A percentile compares a stretch with the other conserved stretches of the same genome.
Conservation (phyloP, 2,888 invertebrate species). For the Drosophila crucigera region DNA sequence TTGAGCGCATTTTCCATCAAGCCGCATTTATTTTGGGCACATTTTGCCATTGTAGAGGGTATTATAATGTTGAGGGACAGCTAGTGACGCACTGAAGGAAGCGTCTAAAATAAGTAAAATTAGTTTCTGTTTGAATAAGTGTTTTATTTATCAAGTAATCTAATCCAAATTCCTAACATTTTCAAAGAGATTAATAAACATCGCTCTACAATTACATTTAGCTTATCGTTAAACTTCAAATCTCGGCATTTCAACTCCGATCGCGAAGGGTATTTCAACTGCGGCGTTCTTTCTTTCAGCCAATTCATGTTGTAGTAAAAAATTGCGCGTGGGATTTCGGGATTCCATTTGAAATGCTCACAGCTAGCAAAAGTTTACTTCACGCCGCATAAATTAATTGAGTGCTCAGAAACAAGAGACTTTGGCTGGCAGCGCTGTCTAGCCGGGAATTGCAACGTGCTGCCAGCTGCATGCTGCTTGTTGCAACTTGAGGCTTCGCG, state of each 20-base stretch:
- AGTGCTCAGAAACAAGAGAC: slow-evolving; percentile 45
- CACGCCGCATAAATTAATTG: slow-evolving; percentile 75
- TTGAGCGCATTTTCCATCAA: slow-evolving; percentile 63
- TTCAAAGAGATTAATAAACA: background rate
- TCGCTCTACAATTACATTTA: background rate
- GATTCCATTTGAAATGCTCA: slow-evolving; percentile 43
- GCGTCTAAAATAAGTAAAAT: background rate
- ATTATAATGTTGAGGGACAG: background rate
- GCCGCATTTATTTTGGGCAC: slow-evolving; percentile 9
- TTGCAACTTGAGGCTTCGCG: slow-evolving; percentile 2
- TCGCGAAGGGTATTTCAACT: background rate
- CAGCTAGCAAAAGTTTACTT: slow-evolving; percentile 45
- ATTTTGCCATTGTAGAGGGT: background rate
- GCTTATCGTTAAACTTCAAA: background rate
- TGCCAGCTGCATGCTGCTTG: background rate
- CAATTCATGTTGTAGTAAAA: slow-evolving; percentile 3
- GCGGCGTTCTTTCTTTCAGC: background rate
- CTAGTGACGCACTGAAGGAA: background rate
- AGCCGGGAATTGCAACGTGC: slow-evolving; percentile 20
- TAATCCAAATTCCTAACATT: background rate
- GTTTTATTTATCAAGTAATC: background rate
- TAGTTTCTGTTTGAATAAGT: background rate
- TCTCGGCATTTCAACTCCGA: background rate
- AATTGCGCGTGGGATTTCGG: slow-evolving; percentile 26
- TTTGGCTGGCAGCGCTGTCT: slow-evolving; percentile 38